Percentiles rank a stretch among this genome's conserved stretches.
Evolutionary conservation across 2,888 invertebrate species (phyloP).

Genomic region (Apamea epomidion): DNA sequence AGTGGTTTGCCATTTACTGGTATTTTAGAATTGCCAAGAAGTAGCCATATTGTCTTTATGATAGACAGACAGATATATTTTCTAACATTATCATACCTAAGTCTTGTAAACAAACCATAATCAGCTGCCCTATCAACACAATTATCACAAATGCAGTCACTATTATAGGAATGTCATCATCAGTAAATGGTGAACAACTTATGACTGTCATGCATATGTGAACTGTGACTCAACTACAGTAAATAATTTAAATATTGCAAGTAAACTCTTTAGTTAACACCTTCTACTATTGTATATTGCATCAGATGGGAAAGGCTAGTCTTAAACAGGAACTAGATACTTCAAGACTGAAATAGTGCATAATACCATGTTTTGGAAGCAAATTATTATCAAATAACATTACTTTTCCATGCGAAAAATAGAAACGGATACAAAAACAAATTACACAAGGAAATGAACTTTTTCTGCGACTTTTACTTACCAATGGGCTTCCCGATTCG

Average conservation of each 20-base stretch:
- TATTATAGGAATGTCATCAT: conserved; percentile 18
- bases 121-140: not conserved
- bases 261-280: conserved; percentile 25
- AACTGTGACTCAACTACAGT: conserved; percentile 24
- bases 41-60: not conserved
- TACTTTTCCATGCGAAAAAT: not conserved
- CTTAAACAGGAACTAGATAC: not conserved
- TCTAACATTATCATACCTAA: not conserved
- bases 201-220: conserved; percentile 29
- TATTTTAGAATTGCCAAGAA: not conserved
- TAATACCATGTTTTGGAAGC: not conserved
- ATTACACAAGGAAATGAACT: not conserved
- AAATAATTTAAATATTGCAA: conserved; percentile 23
- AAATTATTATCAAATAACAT: not conserved
- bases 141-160: not conserved
- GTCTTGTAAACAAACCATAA: not conserved
- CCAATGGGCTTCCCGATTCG: conserved; percentile 96
- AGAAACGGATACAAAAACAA: not conserved
- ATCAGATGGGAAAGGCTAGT: conserved; percentile 22
- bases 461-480: conserved; percentile 70
- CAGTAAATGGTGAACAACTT: conserved; percentile 27
- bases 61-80: not conserved
- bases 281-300: conserved; percentile 41
- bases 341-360: not conserved
- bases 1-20: not conserved